Evolutionary conservation across 2,888 invertebrate genomes (phyloP).

Genomic region (Eilema sororculum): DNA sequence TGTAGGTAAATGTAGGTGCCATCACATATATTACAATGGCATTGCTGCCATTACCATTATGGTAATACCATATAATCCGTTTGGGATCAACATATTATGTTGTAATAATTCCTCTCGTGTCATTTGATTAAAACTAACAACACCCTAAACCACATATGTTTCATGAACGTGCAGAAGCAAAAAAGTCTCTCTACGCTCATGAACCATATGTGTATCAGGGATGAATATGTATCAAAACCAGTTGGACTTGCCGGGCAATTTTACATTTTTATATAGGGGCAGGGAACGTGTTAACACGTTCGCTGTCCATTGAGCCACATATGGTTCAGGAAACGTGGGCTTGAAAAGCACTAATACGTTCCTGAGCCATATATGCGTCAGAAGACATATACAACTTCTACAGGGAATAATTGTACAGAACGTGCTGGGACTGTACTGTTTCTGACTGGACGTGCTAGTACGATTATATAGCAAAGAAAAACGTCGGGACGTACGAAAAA

Average conservation of each 20-base stretch:
- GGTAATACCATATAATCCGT: too few relatives aligned
- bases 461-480: constrained; percentile 12
- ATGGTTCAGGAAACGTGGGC: constrained; percentile 9
- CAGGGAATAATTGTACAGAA: constrained; percentile 27
- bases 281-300: too few relatives aligned
- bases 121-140: background rate
- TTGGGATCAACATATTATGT: too few relatives aligned
- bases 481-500: constrained; percentile 28
- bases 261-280: too few relatives aligned
- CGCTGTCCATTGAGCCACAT: constrained; percentile 11
- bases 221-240: background rate
- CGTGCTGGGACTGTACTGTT: constrained; percentile 25
- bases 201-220: constrained; percentile 20
- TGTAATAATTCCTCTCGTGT: too few relatives aligned
- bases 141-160: constrained; percentile 24
- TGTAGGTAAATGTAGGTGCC: too few relatives aligned
- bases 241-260: too few relatives aligned
- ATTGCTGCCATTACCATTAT: too few relatives aligned
- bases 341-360: constrained; percentile 22
- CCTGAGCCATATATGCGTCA: constrained; percentile 34
- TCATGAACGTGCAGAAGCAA: constrained; percentile 32
- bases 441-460: constrained; percentile 23
- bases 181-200: constrained; percentile 19
- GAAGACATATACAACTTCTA: constrained; percentile 29
- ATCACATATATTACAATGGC: too few relatives aligned